Conservation (phyloP, 53 echinoderm and acorn worm genomes). For the Luidia sarsii region DNA sequence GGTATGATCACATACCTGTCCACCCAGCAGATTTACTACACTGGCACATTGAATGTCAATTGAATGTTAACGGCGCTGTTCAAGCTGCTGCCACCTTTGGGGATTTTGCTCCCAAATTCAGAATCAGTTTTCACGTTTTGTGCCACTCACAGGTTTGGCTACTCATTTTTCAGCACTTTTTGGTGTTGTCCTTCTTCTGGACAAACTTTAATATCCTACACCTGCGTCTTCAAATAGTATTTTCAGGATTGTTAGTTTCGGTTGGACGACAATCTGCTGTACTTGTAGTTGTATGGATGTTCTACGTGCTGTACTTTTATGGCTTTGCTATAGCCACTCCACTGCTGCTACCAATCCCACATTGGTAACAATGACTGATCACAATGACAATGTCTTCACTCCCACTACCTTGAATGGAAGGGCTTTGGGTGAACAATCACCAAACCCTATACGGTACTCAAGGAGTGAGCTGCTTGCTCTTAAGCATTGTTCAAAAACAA, state of each 20-base stretch:
- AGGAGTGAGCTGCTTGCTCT: too few species aligned
- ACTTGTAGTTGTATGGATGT: background rate
- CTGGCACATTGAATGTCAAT: too few species aligned
- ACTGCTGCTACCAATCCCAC: background rate
- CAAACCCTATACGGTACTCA: background rate
- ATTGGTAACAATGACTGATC: too few species aligned
- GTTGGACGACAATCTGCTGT: too few species aligned
- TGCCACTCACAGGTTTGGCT: background rate
- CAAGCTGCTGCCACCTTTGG: too few species aligned
- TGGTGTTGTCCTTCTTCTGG: background rate
- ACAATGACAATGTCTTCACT: too few species aligned
- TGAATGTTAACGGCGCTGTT: too few species aligned
- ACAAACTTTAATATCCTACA: background rate
- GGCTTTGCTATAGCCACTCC: constrained; percentile 1
- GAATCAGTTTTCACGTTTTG: background rate
- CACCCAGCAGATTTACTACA: too few species aligned
- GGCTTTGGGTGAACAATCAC: too few species aligned
- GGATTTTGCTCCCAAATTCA: background rate
- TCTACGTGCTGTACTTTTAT: background rate
- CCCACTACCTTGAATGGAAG: too few species aligned
- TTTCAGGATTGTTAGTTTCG: background rate
- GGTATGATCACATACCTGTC: too few species aligned
- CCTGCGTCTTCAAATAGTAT: background rate
- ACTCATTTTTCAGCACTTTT: background rate
- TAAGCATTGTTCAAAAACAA: too few species aligned